Evolutionary conservation across 2,888 invertebrate genomes (phyloP).

Genomic region (Noctua pronuba): DNA sequence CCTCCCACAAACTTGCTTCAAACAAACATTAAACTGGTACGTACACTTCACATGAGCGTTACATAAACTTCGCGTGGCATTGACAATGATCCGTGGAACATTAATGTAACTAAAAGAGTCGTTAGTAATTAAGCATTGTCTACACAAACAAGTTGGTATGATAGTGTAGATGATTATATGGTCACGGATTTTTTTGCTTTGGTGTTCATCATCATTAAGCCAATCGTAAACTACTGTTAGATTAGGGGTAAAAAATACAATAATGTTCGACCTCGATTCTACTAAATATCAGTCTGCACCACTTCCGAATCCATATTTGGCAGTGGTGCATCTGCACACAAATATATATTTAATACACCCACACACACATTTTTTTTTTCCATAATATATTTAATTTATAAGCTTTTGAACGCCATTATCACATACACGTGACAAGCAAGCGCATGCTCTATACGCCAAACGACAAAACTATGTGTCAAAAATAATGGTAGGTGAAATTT

Average conservation of each 20-base stretch:
- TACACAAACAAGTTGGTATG: not conserved
- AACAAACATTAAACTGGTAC: not conserved
- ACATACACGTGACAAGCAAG: no score
- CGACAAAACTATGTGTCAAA: no score
- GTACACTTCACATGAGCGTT: not conserved
- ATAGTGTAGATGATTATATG: not conserved
- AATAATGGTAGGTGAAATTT: no score
- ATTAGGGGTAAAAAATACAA: not conserved
- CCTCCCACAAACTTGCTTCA: not conserved
- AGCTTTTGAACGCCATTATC: no score
- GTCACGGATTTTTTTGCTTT: not conserved
- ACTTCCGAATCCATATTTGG: not conserved
- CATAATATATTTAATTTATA: no score
- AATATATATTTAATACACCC: no score
- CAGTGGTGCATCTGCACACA: no score
- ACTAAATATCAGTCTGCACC: not conserved
- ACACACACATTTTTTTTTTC: no score
- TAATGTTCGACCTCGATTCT: not conserved
- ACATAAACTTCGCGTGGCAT: not conserved
- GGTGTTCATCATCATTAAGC: not conserved
- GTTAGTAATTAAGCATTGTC: not conserved
- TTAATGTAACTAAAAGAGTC: not conserved
- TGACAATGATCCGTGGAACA: constrained; percentile 16
- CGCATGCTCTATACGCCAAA: no score
- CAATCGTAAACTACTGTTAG: not conserved